Percentiles rank a stretch among this genome's conserved stretches.
These are phyloP conservation scores for Cisticola juncidis DNA, from an alignment of 2,113 vertebrate species.

Conservation along the genomic window DNA sequence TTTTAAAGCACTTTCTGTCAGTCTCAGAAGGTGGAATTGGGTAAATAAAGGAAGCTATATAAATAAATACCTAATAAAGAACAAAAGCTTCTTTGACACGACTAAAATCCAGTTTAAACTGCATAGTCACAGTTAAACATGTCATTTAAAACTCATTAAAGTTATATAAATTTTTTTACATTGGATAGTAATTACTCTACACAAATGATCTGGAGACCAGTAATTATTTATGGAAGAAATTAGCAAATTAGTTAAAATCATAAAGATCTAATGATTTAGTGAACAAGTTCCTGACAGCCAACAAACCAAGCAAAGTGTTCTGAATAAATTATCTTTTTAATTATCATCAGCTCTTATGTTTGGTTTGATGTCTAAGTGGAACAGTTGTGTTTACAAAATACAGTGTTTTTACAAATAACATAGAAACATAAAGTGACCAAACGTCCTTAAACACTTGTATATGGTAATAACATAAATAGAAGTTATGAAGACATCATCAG, in stretches of 20 bases:
- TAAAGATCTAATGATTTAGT: neutral
- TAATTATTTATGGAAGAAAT: neutral
- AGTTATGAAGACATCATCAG: neutral
- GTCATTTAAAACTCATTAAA: neutral
- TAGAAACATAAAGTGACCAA: neutral
- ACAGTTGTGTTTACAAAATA: neutral
- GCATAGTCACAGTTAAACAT: neutral
- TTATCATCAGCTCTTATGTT: neutral
- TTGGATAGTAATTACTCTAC: neutral
- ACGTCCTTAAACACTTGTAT: neutral
- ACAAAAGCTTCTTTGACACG: neutral
- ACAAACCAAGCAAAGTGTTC: neutral
- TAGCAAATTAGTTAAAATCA: neutral
- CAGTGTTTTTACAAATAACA: neutral
- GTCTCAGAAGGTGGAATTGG: neutral
- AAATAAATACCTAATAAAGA: neutral
- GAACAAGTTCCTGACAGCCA: neutral
- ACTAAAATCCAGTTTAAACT: neutral
- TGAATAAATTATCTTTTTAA: neutral
- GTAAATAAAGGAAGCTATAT: neutral
- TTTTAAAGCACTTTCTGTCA: neutral
- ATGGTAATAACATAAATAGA: neutral
- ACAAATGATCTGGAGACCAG: neutral
- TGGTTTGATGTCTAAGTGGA: neutral
- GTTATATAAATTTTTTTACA: neutral